Evolutionary conservation across 1,140 invertebrate species (phyloP), one percentile per base, ranked within the genome.

Genomic region (Zaprionus nigranus): DNA sequence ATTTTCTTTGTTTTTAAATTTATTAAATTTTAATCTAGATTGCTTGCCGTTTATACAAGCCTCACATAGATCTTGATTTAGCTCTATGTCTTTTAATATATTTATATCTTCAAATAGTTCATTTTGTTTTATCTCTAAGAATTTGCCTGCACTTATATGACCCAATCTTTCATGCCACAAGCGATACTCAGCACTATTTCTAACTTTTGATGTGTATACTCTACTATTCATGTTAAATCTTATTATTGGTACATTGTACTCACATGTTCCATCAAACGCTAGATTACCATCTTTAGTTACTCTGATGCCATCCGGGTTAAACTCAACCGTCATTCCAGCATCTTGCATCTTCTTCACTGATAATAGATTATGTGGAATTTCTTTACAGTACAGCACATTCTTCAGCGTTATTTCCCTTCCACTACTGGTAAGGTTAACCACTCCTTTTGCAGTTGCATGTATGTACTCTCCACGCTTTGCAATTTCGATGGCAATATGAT

Each of bases 141-240:
- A 91, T 81, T 91, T 92, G 60, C 17, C 75, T 76, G 91, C 64
- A 69, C 24, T 26, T 26, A 26, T 5, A 26, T 26, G 24, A 26
- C 24, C 24, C 24, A 26, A 26, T 26, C 24, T 26, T 5, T 26
- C 24, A 84, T 92, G 90, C 84, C 91, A 92, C 72, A 92, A 76
- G 60, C 85, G 49, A 78, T 93, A 92, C 79, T 63, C 75, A 63
- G 71, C 62, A 46, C 73, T 81, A 34, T 24, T 62, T 36, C 22
- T 54, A 34, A 38, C 70, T 78, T 58, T 62, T 70, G 46, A 83
- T 71, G 11, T 24, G 5, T 40, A 59, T 13, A 17, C 17, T 40
- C 24, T 20, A 36, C n/a, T 7, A 57, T 36, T 63, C 11, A 73
- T 15, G 20, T 36, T 15, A 62, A 26, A 75, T 46, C 65, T 54